These are phyloP conservation scores for Parasteatoda lunata DNA, from an alignment of 2,888 invertebrate genomes.

Conservation along the genomic window DNA sequence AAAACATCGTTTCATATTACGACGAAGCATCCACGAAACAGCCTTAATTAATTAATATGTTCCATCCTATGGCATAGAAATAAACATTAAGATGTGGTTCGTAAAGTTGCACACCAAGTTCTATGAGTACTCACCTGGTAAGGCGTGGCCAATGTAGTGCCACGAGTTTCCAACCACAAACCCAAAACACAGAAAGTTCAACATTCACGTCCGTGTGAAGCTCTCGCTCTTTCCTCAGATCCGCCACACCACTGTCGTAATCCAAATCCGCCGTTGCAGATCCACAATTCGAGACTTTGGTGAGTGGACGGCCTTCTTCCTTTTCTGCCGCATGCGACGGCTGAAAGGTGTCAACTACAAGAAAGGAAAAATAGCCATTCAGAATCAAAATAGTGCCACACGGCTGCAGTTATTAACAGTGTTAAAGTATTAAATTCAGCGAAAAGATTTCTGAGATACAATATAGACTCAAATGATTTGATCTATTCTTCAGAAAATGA, in stretches of 20 bases:
- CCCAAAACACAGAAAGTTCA: slow-evolving; percentile 66
- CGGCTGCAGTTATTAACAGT: no score
- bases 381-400: no score
- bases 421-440: no score
- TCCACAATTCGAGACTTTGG: slow-evolving; percentile 3
- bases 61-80: no score
- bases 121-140: slow-evolving; percentile 45
- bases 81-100: no score
- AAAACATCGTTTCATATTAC: no score
- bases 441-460: no score
- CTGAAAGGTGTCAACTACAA: slow-evolving; percentile 11
- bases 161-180: slow-evolving; percentile 68
- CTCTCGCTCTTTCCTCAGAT: slow-evolving; percentile 19
- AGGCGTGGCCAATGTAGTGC: slow-evolving; percentile 64
- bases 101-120: no score
- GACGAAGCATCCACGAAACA: no score
- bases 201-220: slow-evolving; percentile 60
- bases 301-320: slow-evolving; percentile 3
- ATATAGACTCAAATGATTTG: no score
- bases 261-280: background rate
- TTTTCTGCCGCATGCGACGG: background rate
- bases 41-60: no score
- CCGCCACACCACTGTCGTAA: slow-evolving; percentile 14
- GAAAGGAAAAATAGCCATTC: background rate
- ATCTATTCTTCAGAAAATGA: no score